phyloP scores from a whole-genome alignment of 2,113 vertebrate genomes.

The Aegypius monachus region DNA sequence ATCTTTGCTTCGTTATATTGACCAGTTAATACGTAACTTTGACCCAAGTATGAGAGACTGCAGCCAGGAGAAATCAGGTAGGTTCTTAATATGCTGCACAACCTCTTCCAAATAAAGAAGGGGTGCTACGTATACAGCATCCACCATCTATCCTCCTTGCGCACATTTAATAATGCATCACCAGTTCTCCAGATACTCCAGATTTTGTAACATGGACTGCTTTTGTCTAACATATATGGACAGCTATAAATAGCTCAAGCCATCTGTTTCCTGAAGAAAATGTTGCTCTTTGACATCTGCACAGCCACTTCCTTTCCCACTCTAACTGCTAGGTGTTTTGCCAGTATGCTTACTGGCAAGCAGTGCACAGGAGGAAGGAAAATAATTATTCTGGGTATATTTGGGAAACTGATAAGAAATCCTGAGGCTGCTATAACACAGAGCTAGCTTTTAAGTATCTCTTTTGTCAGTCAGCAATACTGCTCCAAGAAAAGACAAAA shows the following conservation, averaged over 20 bases:
- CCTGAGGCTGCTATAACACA: background rate
- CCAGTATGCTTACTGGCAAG: background rate
- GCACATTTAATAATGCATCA: background rate
- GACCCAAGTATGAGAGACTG: background rate
- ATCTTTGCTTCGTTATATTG: background rate
- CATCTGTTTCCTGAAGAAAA: slow-evolving; percentile 43
- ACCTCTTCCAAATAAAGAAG: background rate
- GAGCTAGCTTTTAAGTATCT: background rate
- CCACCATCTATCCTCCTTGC: background rate
- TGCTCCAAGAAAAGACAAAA: background rate
- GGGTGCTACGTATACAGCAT: rapidly evolving
- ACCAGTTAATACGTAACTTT: background rate
- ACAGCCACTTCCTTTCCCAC: slow-evolving; percentile 37
- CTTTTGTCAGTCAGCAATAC: background rate
- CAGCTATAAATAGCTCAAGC: slow-evolving; percentile 1
- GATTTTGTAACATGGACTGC: background rate
- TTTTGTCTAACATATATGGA: background rate
- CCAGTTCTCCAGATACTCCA: background rate
- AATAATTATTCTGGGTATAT: slow-evolving; percentile 1
- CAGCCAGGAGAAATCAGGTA: background rate
- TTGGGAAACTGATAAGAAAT: slow-evolving; percentile 35
- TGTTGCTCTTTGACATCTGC: background rate
- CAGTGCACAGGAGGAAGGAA: background rate
- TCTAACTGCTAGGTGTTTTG: background rate
- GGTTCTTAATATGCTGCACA: background rate